phyloP scores from a whole-genome alignment of 2,888 invertebrate species.

The Acleris emargana region DNA sequence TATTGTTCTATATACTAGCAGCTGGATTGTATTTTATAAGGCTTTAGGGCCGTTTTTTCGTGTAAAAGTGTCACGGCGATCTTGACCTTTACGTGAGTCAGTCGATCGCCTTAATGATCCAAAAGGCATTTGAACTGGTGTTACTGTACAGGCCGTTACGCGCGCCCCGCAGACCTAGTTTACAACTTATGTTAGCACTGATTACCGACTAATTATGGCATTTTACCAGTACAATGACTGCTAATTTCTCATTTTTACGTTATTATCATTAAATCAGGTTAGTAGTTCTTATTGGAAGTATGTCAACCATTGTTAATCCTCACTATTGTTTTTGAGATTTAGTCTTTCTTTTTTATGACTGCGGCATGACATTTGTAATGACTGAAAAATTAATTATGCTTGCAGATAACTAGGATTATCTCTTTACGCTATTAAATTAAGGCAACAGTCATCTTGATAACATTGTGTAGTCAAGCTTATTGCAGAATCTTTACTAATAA shows the following conservation, averaged over 20 bases:
- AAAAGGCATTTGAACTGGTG: constrained; percentile 67
- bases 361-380: not conserved
- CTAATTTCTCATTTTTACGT: constrained; percentile 12
- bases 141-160: constrained; percentile 44
- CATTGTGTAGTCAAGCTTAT: constrained; percentile 18
- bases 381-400: too few species aligned
- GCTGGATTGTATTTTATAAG: not conserved
- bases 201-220: constrained; percentile 55
- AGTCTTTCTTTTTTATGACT: constrained; percentile 9
- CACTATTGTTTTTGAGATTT: constrained; percentile 3
- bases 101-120: constrained; percentile 58
- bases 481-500: constrained; percentile 12
- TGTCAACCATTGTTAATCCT: constrained; percentile 9
- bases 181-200: constrained; percentile 46
- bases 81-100: constrained; percentile 73
- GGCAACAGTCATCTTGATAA: constrained; percentile 19
- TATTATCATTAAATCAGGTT: constrained; percentile 1
- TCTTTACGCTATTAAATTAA: not conserved
- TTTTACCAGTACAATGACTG: constrained; percentile 42
- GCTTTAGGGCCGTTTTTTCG: constrained; percentile 45
- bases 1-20: constrained; percentile 21
- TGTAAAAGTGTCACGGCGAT: constrained; percentile 49
- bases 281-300: constrained; percentile 11
- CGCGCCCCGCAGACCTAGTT: constrained; percentile 45
- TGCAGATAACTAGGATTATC: too few species aligned